Base-by-base conservation (phyloP, 2,888 invertebrate species). In the Nowickia ferox region DNA sequence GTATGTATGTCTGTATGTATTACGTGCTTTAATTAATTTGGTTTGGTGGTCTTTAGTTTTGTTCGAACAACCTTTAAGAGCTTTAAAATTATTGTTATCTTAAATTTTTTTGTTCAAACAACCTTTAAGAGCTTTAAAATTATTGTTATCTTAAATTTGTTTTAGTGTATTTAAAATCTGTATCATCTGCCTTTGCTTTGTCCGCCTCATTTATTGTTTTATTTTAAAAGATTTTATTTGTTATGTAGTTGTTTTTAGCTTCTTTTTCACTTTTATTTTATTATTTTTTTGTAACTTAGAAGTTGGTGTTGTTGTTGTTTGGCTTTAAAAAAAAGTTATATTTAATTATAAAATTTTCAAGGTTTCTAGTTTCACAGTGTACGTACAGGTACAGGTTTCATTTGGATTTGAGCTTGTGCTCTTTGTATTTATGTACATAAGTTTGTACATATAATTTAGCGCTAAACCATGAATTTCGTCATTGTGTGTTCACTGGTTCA, bases 401-500 rank as follows among this genome's bases (percentile, higher is more conserved):
- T 68, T 85, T 74, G 46, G 59, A n/a, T 61, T 76, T 46, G 19
- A 76, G 78, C 42, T 69, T 75, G 63, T 63, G 19, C 55, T 61
- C 48, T 65, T 72, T 80, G 38, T 38, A 42, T 63, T 15, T 22
- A 65, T 30, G 19, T 22, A 11, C 40, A 59, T n/a, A 59, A 2
- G 17, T n/a, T 38, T 9, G 17, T 59, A 30, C 30, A 57, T 57
- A 57, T 1, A 13, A 53, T 63, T 85, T 86, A 83, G 66, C 72
- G 61, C 83, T 86, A 83, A 86, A 86, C 79, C 83, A 86, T 83
- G 79, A 80, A 83, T 86, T 86, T 86, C 86, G 86, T 86, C 86
- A 86, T 86, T 76, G 66, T 69, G 79, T 61, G 79, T 61, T 86
- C 76, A 83, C 40, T 68, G 68, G 84, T 81, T 84, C 79, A 76